These are phyloP conservation scores for Clivina fossor DNA, from an alignment of 2,888 invertebrate genomes.

Conservation along the genomic window DNA sequence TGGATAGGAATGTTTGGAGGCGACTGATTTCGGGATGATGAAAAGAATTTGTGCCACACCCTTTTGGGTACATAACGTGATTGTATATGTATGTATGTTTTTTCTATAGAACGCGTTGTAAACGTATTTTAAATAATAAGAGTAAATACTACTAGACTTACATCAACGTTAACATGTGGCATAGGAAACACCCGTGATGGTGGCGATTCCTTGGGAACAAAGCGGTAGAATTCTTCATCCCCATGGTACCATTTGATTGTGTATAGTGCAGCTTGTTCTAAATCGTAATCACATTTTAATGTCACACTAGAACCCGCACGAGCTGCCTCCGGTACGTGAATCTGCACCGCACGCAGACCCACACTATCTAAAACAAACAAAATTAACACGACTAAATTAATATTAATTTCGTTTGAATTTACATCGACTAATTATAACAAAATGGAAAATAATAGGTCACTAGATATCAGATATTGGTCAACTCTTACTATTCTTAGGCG, in stretches of 20 bases:
- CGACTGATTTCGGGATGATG: too few relatives aligned
- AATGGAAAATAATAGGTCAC: too few relatives aligned
- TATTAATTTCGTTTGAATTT: too few relatives aligned
- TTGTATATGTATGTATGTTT: too few relatives aligned
- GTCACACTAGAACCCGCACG: slow-evolving; percentile 55
- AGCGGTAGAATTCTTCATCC: slow-evolving; percentile 59
- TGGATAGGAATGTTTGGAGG: too few relatives aligned
- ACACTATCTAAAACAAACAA: slow-evolving; percentile 47
- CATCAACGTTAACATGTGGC: slow-evolving; percentile 56
- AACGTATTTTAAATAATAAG: slow-evolving; percentile 4
- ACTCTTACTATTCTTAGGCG: too few relatives aligned
- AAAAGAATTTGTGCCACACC: too few relatives aligned
- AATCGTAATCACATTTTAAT: slow-evolving; percentile 57
- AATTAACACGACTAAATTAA: too few relatives aligned
- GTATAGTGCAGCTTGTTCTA: slow-evolving; percentile 57
- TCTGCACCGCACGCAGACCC: slow-evolving; percentile 48
- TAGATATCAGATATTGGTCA: too few relatives aligned
- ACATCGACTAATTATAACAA: too few relatives aligned
- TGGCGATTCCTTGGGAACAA: slow-evolving; percentile 58
- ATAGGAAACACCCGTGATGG: slow-evolving; percentile 55
- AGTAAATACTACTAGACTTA: slow-evolving; percentile 47
- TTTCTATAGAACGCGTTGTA: too few relatives aligned
- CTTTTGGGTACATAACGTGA: too few relatives aligned
- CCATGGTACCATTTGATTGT: slow-evolving; percentile 61
- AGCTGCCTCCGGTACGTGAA: slow-evolving; percentile 54